Evolutionary conservation across 1,140 invertebrate genomes (phyloP).

Genomic region (Sinella curviseta): DNA sequence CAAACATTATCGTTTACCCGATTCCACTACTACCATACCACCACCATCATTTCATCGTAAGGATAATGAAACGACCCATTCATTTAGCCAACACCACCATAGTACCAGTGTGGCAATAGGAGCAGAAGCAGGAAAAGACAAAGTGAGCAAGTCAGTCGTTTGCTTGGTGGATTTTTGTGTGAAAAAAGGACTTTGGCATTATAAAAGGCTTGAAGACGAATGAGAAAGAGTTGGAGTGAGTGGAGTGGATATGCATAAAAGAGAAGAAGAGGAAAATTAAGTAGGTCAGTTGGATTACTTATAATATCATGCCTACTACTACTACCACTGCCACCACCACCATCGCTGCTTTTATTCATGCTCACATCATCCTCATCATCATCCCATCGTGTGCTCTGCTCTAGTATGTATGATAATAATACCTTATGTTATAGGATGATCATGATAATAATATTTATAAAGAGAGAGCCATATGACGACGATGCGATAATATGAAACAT

Average conservation of each 20-base stretch:
- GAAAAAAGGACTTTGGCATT: neutral
- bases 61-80: neutral
- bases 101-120: no score
- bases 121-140: neutral
- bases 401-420: no score
- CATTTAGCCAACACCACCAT: no score
- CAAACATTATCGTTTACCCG: neutral
- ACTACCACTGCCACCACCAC: no score
- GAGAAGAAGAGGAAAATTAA: constrained; percentile 9
- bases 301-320: neutral
- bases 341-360: neutral
- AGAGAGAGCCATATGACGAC: no score
- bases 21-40: neutral
- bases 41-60: neutral
- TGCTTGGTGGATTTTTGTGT: neutral
- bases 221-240: neutral
- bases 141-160: neutral
- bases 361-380: neutral
- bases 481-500: no score
- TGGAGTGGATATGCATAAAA: neutral
- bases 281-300: constrained; percentile 7
- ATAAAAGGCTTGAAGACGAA: neutral
- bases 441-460: no score
- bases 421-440: no score
- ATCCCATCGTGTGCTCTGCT: no score